A percentile compares a stretch with the other conserved stretches of the same genome.
phyloP scores from a whole-genome alignment of 2,888 invertebrate genomes.

The Boloria selene region DNA sequence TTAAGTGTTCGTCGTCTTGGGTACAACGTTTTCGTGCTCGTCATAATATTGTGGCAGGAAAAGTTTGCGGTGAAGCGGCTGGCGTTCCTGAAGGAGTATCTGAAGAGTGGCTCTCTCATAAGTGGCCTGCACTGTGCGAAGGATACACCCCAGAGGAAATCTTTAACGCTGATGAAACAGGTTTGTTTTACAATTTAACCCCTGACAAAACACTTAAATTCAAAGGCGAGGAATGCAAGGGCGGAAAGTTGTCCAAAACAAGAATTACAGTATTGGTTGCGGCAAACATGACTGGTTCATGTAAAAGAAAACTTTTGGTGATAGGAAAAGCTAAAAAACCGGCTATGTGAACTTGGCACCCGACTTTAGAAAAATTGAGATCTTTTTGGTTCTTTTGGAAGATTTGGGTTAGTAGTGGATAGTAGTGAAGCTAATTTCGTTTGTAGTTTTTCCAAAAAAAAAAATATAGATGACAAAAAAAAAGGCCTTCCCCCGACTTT shows the following conservation, averaged over 20 bases:
- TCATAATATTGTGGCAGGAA: constrained; percentile 40
- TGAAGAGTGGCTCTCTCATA: constrained; percentile 39
- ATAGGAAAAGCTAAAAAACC: constrained; percentile 36
- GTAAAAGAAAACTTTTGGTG: constrained; percentile 29
- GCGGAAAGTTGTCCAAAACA: constrained; percentile 47
- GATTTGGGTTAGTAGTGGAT: too few relatives aligned
- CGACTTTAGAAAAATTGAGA: too few relatives aligned
- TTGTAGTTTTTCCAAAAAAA: too few relatives aligned
- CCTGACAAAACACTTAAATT: constrained; percentile 46
- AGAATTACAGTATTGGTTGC: constrained; percentile 51
- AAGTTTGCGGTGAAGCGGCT: constrained; percentile 36
- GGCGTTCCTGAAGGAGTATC: constrained; percentile 39
- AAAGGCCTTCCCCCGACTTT: too few relatives aligned
- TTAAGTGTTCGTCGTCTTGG: constrained; percentile 40
- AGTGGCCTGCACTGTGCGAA: constrained; percentile 37
- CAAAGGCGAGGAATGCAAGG: constrained; percentile 47
- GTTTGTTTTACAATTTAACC: constrained; percentile 46
- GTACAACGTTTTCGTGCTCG: constrained; percentile 39
- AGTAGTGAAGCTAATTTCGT: too few relatives aligned
- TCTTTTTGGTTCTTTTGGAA: too few relatives aligned
- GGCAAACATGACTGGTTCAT: constrained; percentile 49
- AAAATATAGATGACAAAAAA: too few relatives aligned
- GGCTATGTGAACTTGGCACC: too few relatives aligned
- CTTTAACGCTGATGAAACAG: constrained; percentile 48
- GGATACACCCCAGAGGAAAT: constrained; percentile 41